Base-by-base conservation (phyloP, 2,113 vertebrate species). In the Gallinago paraguaiae region DNA sequence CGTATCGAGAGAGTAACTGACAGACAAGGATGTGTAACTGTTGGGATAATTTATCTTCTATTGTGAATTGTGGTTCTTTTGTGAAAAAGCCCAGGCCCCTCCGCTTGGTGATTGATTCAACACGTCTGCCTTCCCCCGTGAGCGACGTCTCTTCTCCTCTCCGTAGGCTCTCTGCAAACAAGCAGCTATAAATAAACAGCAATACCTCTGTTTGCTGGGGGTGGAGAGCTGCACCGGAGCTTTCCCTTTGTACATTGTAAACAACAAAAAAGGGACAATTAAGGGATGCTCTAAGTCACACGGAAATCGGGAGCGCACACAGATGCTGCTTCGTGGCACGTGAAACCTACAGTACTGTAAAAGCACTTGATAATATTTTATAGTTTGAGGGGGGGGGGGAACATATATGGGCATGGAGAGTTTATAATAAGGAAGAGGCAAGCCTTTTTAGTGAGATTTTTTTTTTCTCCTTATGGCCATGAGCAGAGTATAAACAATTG, bases 161-260 rank as follows among this genome's bases (percentile, higher is more conserved):
- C 82, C 65, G 6, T n/a, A 45, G 77, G 80, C 75, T 77, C 48
- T 41, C 68, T 80, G 85, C 64, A 78, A 86, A 92, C 43, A 35
- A 39, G 77, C 51, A 81, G 43, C 79, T 90, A 39, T 82, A 94
- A 94, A 93, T 82, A 93, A 94, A 56, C 71, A 75, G 43, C 70
- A 91, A 30, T 80, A 79, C 81, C 79, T 79, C 57, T 83, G 1
- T 79, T 94, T 93, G 71, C 80, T 79, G 90, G 79, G 82, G 59
- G 50, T 67, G 60, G 48, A 37, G 57, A 92, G 61, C 79, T 81
- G 59, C 31, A 5, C 76, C 56, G 75, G 68, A 86, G 83, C 81
- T 92, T 86, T 92, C 79, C 87, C 64, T 86, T 85, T 83, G 51
- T 61, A 43, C 1, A 3, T 68, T 85, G 64, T 63, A 75, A 94